These are phyloP conservation scores for Rhincodon typus DNA, from an alignment of 2,797 vertebrate genomes.

Conservation along the genomic window DNA sequence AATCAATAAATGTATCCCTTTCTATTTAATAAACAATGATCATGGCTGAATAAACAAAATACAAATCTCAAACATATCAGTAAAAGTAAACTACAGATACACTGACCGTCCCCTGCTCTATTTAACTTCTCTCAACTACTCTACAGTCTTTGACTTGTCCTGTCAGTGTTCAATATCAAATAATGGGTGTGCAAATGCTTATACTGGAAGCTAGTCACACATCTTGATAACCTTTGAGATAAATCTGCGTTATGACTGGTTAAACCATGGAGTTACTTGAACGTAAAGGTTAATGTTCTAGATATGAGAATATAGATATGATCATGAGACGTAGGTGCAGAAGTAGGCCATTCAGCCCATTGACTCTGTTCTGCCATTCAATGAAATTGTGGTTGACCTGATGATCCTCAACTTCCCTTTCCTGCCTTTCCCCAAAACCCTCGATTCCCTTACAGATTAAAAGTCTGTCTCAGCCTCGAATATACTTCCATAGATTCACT, in stretches of 20 bases:
- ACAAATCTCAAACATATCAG: no score
- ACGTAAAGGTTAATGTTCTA: background rate
- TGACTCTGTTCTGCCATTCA: no score
- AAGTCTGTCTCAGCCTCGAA: no score
- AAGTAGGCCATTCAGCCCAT: no score
- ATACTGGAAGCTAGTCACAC: background rate
- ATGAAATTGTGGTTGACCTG: no score
- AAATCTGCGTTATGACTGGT: background rate
- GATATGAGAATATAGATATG: background rate
- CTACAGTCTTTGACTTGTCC: background rate
- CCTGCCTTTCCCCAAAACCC: no score
- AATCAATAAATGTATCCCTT: background rate
- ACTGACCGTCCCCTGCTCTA: background rate
- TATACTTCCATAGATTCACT: no score
- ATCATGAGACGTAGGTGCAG: no score
- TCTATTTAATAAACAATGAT: background rate
- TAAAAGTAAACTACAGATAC: no score
- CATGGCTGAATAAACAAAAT: background rate
- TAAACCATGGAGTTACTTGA: background rate
- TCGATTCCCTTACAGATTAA: no score
- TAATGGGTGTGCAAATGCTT: background rate
- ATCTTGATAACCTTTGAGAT: background rate
- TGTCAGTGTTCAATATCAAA: background rate
- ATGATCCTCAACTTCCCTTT: no score
- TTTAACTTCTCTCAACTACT: background rate